Percentiles rank a stretch among this genome's conserved stretches.
phyloP scores from a whole-genome alignment of 2,113 vertebrate species.

The Alethe castanea region DNA sequence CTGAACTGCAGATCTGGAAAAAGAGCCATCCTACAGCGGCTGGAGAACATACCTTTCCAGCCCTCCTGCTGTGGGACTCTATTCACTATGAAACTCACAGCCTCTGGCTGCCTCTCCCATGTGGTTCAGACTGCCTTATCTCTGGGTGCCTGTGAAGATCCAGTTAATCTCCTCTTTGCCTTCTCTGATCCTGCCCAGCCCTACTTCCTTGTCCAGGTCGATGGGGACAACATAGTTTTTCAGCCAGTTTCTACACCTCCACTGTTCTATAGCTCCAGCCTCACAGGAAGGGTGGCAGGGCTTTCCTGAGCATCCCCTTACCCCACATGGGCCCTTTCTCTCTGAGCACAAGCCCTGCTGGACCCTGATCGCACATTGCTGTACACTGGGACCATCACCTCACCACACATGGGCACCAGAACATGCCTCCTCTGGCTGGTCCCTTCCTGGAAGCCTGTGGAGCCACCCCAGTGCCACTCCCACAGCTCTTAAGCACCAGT shows the following conservation, averaged over 20 bases:
- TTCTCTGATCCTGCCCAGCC: background rate
- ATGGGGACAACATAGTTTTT: background rate
- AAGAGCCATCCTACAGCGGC: background rate
- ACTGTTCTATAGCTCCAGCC: background rate
- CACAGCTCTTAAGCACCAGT: rapidly evolving
- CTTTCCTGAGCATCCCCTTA: rapidly evolving
- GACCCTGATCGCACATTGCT: too few relatives aligned
- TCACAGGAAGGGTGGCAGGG: background rate
- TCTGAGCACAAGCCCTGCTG: background rate
- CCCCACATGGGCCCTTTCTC: background rate
- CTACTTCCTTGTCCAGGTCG: background rate
- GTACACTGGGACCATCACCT: background rate
- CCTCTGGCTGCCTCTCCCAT: background rate
- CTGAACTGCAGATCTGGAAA: background rate
- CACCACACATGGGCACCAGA: background rate
- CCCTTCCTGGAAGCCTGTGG: background rate
- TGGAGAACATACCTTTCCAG: background rate
- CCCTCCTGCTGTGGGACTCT: background rate
- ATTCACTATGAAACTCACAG: too few relatives aligned
- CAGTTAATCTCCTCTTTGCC: background rate
- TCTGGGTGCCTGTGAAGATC: background rate
- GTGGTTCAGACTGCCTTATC: background rate
- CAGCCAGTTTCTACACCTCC: background rate
- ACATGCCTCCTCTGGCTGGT: rapidly evolving
- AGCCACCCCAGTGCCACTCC: background rate